A percentile compares a stretch with the other conserved stretches of the same genome.
These are phyloP conservation scores for Nebria brevicollis DNA, from an alignment of 2,888 invertebrate species.

Conservation along the genomic window DNA sequence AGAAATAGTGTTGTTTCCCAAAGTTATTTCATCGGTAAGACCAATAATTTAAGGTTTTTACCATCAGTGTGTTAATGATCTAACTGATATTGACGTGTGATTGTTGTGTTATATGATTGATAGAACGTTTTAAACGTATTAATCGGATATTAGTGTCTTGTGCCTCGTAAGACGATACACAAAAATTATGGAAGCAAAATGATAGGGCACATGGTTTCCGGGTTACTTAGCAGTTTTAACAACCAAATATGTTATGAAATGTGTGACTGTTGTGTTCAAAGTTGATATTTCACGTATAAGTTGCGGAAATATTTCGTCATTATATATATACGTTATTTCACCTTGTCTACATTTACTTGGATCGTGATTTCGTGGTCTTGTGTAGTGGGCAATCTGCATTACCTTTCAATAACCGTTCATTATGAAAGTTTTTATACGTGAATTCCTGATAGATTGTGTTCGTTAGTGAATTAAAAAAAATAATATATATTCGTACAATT, in stretches of 20 bases:
- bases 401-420: constrained; percentile 45
- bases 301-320: constrained; percentile 26
- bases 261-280: constrained; percentile 19
- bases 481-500: constrained; percentile 36
- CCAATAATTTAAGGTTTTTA: constrained; percentile 44
- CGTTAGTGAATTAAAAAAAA: constrained; percentile 16
- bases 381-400: constrained; percentile 43
- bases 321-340: constrained; percentile 37
- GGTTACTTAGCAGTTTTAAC: constrained; percentile 55
- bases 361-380: constrained; percentile 45
- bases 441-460: constrained; percentile 28
- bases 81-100: constrained; percentile 54
- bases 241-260: constrained; percentile 38
- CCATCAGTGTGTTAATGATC: constrained; percentile 47
- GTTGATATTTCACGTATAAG: constrained; percentile 29
- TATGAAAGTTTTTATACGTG: constrained; percentile 38
- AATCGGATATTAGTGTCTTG: constrained; percentile 45
- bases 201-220: constrained; percentile 67
- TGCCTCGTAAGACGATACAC: constrained; percentile 46
- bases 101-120: constrained; percentile 51
- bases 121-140: constrained; percentile 45
- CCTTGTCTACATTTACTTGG: constrained; percentile 38
- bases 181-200: constrained; percentile 59
- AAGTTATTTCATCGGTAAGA: constrained; percentile 71
- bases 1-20: constrained; percentile 71